Percentiles rank a stretch among this genome's conserved stretches.
phyloP scores from a whole-genome alignment of 2,888 invertebrate genomes.

The Conops quadrifasciatus region DNA sequence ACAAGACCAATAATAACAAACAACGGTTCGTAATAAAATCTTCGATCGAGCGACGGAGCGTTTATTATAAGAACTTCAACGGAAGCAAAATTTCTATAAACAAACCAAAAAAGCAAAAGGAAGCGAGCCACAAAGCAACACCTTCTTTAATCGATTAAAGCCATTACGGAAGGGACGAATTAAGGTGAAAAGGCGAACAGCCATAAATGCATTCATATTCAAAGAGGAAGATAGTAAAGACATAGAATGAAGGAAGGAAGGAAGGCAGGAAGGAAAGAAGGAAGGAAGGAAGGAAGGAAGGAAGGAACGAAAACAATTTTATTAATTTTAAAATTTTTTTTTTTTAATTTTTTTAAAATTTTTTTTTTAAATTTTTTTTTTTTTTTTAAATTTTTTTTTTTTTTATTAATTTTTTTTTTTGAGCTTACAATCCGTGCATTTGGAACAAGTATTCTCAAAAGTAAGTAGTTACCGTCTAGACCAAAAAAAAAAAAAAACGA shows the following conservation, averaged over 20 bases:
- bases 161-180: too few species aligned
- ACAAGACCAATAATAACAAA: not conserved
- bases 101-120: conserved; percentile 4
- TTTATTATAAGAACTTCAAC: conserved; percentile 14
- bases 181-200: not conserved
- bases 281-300: not conserved
- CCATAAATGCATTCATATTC: conserved; percentile 34
- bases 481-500: too few species aligned
- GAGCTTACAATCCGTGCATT: too few species aligned
- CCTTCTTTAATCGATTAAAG: not conserved
- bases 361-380: conserved; percentile 7
- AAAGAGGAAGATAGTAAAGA: conserved; percentile 27
- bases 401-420: too few species aligned
- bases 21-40: not conserved
- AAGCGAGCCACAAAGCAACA: not conserved
- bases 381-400: too few species aligned
- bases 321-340: not conserved
- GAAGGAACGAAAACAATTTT: not conserved
- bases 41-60: too few species aligned
- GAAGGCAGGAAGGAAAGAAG: not conserved
- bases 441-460: too few species aligned
- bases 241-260: not conserved
- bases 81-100: conserved; percentile 35
- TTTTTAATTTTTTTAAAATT: not conserved
- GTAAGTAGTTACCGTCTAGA: too few species aligned